Conservation (phyloP, 2,888 invertebrate species). For the Mactromeris polynyma region DNA sequence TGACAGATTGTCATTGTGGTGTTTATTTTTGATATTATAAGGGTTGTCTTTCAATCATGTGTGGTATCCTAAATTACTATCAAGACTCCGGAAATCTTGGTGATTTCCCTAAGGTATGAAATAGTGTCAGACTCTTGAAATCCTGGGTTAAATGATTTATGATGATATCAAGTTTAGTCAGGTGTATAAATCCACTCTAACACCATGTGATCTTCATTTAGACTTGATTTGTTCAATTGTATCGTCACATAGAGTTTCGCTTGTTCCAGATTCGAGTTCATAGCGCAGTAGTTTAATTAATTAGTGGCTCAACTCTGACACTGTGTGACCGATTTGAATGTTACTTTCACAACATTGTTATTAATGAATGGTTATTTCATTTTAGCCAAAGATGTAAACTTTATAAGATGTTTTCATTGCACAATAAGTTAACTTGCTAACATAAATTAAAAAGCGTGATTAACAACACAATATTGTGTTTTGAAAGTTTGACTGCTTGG, state of each 20-base stretch:
- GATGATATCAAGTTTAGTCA: neutral
- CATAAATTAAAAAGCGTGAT: too few relatives aligned
- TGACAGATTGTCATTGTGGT: neutral
- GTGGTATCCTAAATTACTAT: neutral
- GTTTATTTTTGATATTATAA: neutral
- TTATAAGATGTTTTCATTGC: too few relatives aligned
- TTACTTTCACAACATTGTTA: too few relatives aligned
- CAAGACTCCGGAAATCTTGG: neutral
- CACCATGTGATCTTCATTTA: neutral
- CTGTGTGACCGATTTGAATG: neutral
- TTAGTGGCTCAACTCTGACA: neutral
- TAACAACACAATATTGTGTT: too few relatives aligned
- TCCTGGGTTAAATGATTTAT: neutral
- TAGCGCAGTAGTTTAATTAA: neutral
- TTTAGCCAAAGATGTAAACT: too few relatives aligned
- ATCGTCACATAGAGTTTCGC: neutral
- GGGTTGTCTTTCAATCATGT: neutral
- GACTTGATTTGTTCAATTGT: neutral
- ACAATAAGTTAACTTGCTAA: too few relatives aligned
- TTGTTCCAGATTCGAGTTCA: neutral
- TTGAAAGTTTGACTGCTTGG: too few relatives aligned
- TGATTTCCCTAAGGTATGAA: neutral
- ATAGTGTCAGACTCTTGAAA: neutral
- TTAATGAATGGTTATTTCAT: too few relatives aligned
- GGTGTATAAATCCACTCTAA: neutral